Base-by-base conservation (phyloP, 92 coral and sea anemone species). In the Epizoanthus stellaris region DNA sequence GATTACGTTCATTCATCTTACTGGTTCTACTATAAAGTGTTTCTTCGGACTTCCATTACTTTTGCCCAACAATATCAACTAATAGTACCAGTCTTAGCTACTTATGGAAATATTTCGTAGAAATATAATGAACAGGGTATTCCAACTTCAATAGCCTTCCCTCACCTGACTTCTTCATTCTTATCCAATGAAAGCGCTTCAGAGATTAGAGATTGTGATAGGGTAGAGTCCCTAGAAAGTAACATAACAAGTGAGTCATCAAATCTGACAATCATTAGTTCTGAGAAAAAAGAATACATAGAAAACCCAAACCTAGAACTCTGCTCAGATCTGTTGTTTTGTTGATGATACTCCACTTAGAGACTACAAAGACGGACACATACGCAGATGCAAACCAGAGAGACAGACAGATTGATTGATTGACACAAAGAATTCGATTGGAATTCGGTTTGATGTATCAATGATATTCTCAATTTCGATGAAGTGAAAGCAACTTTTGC, bases 121-220 rank as follows among this genome's bases (percentile, higher is more conserved):
- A 30, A 30, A 30, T 30, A 30, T 30, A 30, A 30, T 30, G 36
- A 30, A 30, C 36, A 30, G 36, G 36, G 54, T 49, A 49, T 49
- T 49, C 11, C 80, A 75, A 17, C 3, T 4, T 40, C 70, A 54
- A 13, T 64, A 25, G 16, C 11, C 20, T 47, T 42, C 4, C 23
- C 87, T 58, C 59, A 90, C 93, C 91, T 90, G 21, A 77, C 60
- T 77, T 87, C 93, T 43, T 82, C 90, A 15, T 61, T 77, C 64
- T 90, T 88, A 65, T 76, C 86, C 30, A 80, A 87, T 17, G 69
- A 63, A 74, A 84, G 70, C 30, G 93, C 93, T 62, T 88, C 81
- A 19, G 86, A 81, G 0, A 87, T 53, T 34, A 90, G 75, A 14
- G 82, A 65, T 66, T 84, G 77, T 7, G 91, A 87, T 68, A 90